phyloP scores from a whole-genome alignment of 2,113 vertebrate genomes.

The Microcebus lehilahytsara region DNA sequence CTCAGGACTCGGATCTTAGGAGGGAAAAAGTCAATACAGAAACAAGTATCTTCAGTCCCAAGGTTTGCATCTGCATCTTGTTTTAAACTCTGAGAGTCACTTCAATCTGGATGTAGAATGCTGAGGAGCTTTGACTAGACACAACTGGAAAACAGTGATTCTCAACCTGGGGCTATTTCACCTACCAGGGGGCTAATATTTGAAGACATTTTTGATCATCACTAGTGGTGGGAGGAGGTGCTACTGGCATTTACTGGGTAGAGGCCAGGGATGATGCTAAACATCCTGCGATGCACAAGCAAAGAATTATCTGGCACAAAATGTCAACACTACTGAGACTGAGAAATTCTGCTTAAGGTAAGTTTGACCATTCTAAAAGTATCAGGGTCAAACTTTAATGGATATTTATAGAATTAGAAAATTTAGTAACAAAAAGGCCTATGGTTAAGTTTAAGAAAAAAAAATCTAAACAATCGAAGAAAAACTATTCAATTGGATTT shows the following conservation, averaged over 20 bases:
- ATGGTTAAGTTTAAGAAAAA: not conserved
- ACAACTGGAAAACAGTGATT: not conserved
- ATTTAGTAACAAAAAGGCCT: not conserved
- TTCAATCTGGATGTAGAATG: not conserved
- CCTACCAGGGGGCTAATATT: not conserved
- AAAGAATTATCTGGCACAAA: not conserved
- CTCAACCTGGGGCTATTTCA: not conserved
- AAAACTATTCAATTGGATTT: slow-evolving; percentile 26
- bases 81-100: not conserved
- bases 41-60: not conserved
- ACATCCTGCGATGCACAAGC: not conserved
- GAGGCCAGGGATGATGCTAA: not conserved
- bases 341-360: not conserved
- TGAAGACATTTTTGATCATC: not conserved
- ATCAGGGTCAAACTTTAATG: not conserved
- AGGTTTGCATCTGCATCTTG: not conserved
- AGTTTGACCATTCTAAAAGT: not conserved
- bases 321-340: not conserved
- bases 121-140: not conserved
- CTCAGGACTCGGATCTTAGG: not conserved
- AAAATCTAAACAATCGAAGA: slow-evolving; percentile 5
- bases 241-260: not conserved
- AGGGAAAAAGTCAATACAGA: not conserved
- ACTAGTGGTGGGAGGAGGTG: not conserved
- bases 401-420: not conserved